Evolutionary conservation across 1,140 invertebrate genomes (phyloP), one percentile per base, ranked within the genome.

Genomic region (Plutomurus gul): DNA sequence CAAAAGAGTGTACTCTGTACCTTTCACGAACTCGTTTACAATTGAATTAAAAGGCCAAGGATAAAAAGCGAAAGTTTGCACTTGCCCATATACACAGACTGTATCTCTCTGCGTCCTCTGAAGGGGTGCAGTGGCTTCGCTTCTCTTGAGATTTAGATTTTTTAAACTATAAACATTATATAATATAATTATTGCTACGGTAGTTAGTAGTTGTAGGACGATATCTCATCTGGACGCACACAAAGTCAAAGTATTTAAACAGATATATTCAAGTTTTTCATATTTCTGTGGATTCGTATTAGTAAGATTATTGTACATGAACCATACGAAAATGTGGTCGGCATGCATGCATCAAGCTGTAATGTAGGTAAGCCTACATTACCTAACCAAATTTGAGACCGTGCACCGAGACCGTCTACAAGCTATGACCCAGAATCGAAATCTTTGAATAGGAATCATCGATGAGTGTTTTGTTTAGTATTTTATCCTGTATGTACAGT

Each of bases 11-110:
- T 65, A 33, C 56, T 65, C 27, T 65, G 56, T 65, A 40, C 70
- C 70, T 72, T 75, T 75, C 73, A 75, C 73, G 70, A 75, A 75
- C 73, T 75, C 73, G 73, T 75, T 75, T 75, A 72, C 36, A 37
- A 72, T 43, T 37, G 70, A 72, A 46, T 72, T 72, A 73, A 78
- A 78, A 78, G 77, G 77, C 77, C 77, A 78, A 78, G 77, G 77
- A 78, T 78, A 71, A 78, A 73, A 78, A 46, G 60, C 43, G 70
- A 78, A 78, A 65, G 43, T 39, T 73, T 65, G 39, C 70, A 72
- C 70, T 72, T 72, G 70, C 70, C 27, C 16, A 36, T 39, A 25
- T 72, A 39, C 65, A 20, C 25, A 10, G 5, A 25, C 56, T 60
- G n/a, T 60, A 60, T 47, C 43, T 47, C n/a, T 47, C 18, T 20